These are phyloP conservation scores for Thunnus thynnus DNA, from an alignment of 2,113 vertebrate genomes.

Conservation along the genomic window DNA sequence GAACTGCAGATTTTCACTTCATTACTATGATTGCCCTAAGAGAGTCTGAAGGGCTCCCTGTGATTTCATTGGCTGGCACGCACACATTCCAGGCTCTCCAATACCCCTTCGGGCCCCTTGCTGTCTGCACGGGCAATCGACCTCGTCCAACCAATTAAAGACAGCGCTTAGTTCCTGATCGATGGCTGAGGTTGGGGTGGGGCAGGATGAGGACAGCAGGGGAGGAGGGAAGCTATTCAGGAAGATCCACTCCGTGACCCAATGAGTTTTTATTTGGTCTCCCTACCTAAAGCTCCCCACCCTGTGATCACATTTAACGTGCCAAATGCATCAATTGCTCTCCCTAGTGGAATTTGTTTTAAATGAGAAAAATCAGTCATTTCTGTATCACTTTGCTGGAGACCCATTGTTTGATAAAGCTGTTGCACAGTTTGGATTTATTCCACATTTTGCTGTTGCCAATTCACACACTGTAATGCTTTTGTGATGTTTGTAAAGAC, in stretches of 20 bases:
- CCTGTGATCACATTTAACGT: constrained; percentile 18
- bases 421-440: neutral
- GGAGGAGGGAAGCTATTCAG: constrained; percentile 17
- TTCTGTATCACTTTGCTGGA: neutral
- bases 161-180: constrained; percentile 81
- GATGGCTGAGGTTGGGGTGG: constrained; percentile 64
- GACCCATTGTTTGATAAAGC: neutral
- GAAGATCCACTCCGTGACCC: constrained; percentile 29
- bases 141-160: constrained; percentile 83
- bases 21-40: constrained; percentile 70
- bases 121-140: constrained; percentile 80
- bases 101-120: constrained; percentile 68
- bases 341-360: neutral
- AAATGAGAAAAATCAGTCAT: constrained; percentile 1
- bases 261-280: constrained; percentile 34
- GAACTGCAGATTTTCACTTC: constrained; percentile 72
- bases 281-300: constrained; percentile 22
- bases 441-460: neutral
- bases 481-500: no score
- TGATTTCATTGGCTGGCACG: constrained; percentile 50
- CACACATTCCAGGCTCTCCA: constrained; percentile 49
- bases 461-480: no score
- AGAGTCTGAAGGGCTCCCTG: constrained; percentile 52
- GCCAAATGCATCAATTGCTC: constrained; percentile 14
- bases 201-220: constrained; percentile 55